Evolutionary conservation across 2,888 invertebrate genomes (phyloP), one percentile per base, ranked within the genome.

Genomic region (Drosophila melanocephala): DNA sequence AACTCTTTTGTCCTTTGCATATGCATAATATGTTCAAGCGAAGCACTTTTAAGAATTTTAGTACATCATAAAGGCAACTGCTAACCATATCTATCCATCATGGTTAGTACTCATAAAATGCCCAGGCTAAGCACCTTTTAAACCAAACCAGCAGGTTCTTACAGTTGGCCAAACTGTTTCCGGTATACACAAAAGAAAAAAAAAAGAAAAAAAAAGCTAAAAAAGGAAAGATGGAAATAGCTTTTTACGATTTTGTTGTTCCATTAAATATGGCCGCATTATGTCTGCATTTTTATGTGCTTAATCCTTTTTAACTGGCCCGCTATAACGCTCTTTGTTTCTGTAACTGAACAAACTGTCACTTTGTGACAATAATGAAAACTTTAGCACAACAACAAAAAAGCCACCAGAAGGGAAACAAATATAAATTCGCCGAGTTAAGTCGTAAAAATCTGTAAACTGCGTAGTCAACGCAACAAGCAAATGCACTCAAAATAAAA

Each of bases 381-480:
- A 72, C 65, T 79, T 81, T 72, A 35, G 60, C 65, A 72, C 72
- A 79, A 44, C 59, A 67, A 59, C 42, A 66, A 26, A 6, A 64
- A 55, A 16, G 28, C 14, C 35, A 35, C 14, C 12, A 7, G 16
- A 26, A 55, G 12, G 61, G 22, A 33, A 67, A 57, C 42, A 58
- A 65, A 59, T 32, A 76, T 50, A 58, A 81, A 72, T 57, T 78
- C 35, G 61, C 52, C 47, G 75, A 70, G 80, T 47, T 73, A 67
- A 74, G 83, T 88, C 86, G 80, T 90, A 80, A 90, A 86, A 85
- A 83, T 69, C 69, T 84, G 81, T 52, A 77, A 77, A 60, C 71
- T 77, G 79, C 79, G 83, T 68, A 87, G 83, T 73, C 65, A 77
- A 82, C 85, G 80, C 85, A 89, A 87, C 87, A 87, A 87, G 89